Conservation (phyloP, 1,140 invertebrate genomes). For the Drosophila bipectinata region DNA sequence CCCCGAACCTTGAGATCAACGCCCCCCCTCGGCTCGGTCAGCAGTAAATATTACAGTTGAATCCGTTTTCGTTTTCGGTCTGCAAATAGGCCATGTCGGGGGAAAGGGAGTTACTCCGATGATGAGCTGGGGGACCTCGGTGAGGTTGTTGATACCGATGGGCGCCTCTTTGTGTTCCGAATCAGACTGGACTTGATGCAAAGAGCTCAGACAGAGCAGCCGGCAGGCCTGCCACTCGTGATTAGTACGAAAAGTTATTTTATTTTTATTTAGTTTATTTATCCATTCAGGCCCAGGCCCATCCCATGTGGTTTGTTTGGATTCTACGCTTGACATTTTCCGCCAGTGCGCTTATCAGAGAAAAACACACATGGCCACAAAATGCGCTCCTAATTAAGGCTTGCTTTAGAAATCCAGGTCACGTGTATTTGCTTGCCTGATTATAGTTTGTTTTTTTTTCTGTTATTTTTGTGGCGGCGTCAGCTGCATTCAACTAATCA, state of each 20-base stretch:
- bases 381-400: slow-evolving; percentile 44
- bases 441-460: slow-evolving; percentile 34
- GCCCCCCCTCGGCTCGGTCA: slow-evolving; percentile 23
- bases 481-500: slow-evolving; percentile 42
- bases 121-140: slow-evolving; percentile 16
- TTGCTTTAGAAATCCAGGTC: slow-evolving; percentile 56
- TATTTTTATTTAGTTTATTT: slow-evolving; percentile 56
- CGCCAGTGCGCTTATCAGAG: slow-evolving; percentile 39
- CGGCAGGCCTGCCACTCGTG: slow-evolving; percentile 25
- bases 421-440: slow-evolving; percentile 65
- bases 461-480: slow-evolving; percentile 15
- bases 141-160: slow-evolving; percentile 46
- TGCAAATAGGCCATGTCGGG: slow-evolving; percentile 19
- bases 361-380: slow-evolving; percentile 41
- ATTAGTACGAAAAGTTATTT: slow-evolving; percentile 50
- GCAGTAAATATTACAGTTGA: slow-evolving; percentile 61
- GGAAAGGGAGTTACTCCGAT: background rate
- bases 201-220: slow-evolving; percentile 11
- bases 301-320: slow-evolving; percentile 19
- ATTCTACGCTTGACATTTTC: slow-evolving; percentile 42
- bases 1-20: slow-evolving; percentile 3
- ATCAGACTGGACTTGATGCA: slow-evolving; percentile 19
- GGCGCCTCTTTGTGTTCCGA: slow-evolving; percentile 33
- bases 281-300: slow-evolving; percentile 17
- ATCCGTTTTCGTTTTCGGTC: slow-evolving; percentile 43